Evolutionary conservation across 53 echinoderm and acorn worm species (phyloP), one percentile per base, ranked within the genome.

Genomic region (Holothuria scabra): DNA sequence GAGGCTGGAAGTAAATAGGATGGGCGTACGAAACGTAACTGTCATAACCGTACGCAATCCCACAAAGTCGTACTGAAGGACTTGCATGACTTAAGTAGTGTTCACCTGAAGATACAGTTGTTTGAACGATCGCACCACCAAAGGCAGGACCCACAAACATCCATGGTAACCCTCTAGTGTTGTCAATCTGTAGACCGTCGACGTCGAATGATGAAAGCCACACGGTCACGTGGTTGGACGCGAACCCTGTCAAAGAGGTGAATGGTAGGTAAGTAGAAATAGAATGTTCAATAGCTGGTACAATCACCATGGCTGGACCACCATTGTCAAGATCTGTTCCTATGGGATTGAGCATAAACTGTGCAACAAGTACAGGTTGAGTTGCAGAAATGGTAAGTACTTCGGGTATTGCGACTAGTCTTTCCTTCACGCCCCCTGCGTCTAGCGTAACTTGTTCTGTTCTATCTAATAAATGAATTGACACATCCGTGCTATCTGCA

Each of bases 1-100:
- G 34, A 18, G 72, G 72, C 24, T 72, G 72, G 26, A 46, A 72
- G 34, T 72, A 72, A 10, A 72, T 72, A 4, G 72, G 44, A 16
- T 72, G 72, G 3, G 72, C 72, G 23, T 72, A 72, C 4, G 72
- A 41, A 46, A 48, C 24, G 48, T 23, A 41, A 7, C 22, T 23
- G 4, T 48, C 72, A 10, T 72, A 48, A 0, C 72, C 72, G 48
- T 72, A 72, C 3, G 72, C 72, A 5, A 48, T n/a, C 4, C 72
- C 72, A 44, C 72, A 72, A 41, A 72, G 72, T n/a, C 72, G n/a
- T 24, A 72, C 72, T 13, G 72, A 72, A 26, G 44, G 72, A 24
- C 48, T 9, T 35, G 23, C 37, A 8, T 72, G 72, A 72, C 72
- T 72, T 8, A 72, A 48, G 2, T 72, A 44, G 37, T 72, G 72